phyloP scores from a whole-genome alignment of 2,113 vertebrate genomes.

The Verasper variegatus region DNA sequence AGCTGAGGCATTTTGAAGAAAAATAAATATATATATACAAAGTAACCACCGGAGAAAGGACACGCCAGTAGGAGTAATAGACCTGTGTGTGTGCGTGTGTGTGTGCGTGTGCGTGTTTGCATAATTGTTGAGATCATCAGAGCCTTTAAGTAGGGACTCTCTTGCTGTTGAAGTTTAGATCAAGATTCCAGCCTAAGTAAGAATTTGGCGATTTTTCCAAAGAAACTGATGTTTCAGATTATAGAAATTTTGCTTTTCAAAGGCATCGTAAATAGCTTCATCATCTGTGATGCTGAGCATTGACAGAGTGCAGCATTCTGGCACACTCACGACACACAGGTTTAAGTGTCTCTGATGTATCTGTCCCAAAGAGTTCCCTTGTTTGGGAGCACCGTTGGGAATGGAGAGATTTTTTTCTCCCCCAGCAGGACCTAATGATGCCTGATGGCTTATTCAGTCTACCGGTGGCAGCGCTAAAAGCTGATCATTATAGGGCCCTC shows the following conservation, averaged over 20 bases:
- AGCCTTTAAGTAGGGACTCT: slow-evolving; percentile 8
- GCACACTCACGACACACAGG: slow-evolving; percentile 20
- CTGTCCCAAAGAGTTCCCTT: slow-evolving; percentile 58
- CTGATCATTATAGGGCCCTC: slow-evolving; percentile 82
- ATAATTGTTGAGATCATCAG: slow-evolving; percentile 46
- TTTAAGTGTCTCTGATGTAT: slow-evolving; percentile 50
- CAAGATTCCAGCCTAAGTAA: background rate
- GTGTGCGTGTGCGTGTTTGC: slow-evolving; percentile 34
- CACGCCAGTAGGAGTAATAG: too few species aligned
- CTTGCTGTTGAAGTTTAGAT: slow-evolving; percentile 6
- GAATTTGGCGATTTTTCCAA: background rate
- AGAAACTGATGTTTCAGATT: background rate
- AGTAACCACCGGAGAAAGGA: too few species aligned
- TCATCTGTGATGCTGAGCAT: slow-evolving; percentile 3
- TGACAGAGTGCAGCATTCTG: slow-evolving; percentile 17
- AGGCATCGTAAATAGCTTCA: slow-evolving; percentile 9
- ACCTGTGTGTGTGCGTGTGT: slow-evolving; percentile 26
- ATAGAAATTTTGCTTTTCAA: slow-evolving; percentile 28
- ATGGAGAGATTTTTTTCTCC: slow-evolving; percentile 67
- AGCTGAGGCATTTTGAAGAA: slow-evolving; percentile 58
- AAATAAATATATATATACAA: slow-evolving; percentile 40
- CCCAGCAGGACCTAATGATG: slow-evolving; percentile 80
- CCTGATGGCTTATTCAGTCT: slow-evolving; percentile 81
- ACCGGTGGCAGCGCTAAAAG: slow-evolving; percentile 79
- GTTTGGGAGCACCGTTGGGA: slow-evolving; percentile 58